Evolutionary conservation across 2,113 vertebrate genomes (phyloP).

Genomic region (Actenoides lindsayi): DNA sequence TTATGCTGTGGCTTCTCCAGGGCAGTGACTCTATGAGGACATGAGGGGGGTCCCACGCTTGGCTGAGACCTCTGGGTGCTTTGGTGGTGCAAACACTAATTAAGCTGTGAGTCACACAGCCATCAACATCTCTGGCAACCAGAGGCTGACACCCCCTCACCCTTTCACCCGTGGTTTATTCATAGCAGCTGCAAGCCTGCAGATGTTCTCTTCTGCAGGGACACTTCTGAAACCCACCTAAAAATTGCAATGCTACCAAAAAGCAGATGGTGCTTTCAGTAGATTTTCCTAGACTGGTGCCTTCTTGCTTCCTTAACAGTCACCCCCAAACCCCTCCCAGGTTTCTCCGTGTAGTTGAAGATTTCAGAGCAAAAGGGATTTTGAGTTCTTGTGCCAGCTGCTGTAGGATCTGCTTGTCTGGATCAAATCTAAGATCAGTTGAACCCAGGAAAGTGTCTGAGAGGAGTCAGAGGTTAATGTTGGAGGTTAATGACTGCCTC

Average conservation of each 20-base stretch:
- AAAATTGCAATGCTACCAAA: neutral
- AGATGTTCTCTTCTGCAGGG: neutral
- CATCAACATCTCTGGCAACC: neutral
- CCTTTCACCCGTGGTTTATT: neutral
- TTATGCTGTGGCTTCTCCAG: neutral
- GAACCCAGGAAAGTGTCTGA: neutral
- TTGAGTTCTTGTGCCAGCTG: neutral
- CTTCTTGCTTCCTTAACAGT: neutral
- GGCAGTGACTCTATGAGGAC: neutral
- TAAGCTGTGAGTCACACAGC: neutral
- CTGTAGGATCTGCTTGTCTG: neutral
- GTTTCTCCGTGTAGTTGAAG: neutral
- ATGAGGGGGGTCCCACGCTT: neutral
- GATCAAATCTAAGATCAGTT: neutral
- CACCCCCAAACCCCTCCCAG: neutral
- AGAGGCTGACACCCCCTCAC: neutral
- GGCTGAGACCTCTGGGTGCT: neutral
- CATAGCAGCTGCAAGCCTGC: neutral
- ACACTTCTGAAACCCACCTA: neutral
- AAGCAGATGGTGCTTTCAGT: neutral
- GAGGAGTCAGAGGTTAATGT: neutral
- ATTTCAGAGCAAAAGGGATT: neutral
- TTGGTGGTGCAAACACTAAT: neutral
- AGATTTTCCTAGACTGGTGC: neutral
- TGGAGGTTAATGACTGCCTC: neutral